Evolutionary conservation across 1,140 invertebrate species (phyloP), one percentile per base, ranked within the genome.

Genomic region (Geopemphigus sp.): DNA sequence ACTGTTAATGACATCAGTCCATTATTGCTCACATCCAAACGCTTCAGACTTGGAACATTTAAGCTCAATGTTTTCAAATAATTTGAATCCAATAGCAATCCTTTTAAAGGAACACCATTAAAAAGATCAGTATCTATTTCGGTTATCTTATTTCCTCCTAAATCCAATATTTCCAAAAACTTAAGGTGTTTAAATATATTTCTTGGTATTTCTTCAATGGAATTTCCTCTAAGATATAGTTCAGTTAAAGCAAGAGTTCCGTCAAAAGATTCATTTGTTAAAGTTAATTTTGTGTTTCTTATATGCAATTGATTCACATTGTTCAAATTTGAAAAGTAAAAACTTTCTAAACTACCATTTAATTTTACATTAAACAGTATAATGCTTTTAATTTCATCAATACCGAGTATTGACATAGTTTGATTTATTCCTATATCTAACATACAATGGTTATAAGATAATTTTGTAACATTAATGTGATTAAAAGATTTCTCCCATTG

Each of bases 71-170:
- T 63, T 26, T 39, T 78, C n/a, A 78, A 78, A 61, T 26, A 10
- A 63, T 78, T 78, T 56, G 74, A 61, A 26, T 78, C 74, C 15
- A 78, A 63, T 19, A 47, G 47, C 26, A 78, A 78, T 63, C n/a
- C 22, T 50, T 78, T 78, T 5, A 78, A 63, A 17, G 74, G 45
- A 78, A 78, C 39, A 63, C 57, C 39, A 50, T 63, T 15, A 78
- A 78, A 78, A 10, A 78, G 17, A 63, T 61, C 39, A 61, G 19
- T 26, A 29, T 78, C 59, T 47, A 78, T 47, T 45, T 11, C 1
- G 14, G 74, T 45, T 61, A 78, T 61, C 12, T 78, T 63, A 24
- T 78, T 78, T 5, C 22, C 57, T 26, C 74, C 74, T 78, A 78
- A 61, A 78, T 78, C 74, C 39, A 78, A 59, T 50, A 59, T 29